phyloP scores from a whole-genome alignment of 2,888 invertebrate genomes.

The Cyaniris semiargus region DNA sequence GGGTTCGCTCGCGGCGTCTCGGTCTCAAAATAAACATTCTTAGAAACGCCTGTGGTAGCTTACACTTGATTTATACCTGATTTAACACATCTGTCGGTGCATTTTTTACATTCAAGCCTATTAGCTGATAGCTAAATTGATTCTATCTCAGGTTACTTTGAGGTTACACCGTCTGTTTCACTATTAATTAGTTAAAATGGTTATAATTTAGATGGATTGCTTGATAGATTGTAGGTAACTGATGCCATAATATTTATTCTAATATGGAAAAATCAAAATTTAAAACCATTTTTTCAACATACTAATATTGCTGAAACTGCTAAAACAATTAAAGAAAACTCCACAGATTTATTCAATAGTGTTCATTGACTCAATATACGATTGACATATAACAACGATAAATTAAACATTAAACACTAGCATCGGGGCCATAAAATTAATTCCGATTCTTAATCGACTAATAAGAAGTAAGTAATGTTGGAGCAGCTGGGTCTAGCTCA shows the following conservation, averaged over 20 bases:
- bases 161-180: not conserved
- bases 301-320: not conserved
- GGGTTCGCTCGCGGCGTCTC: constrained; percentile 60
- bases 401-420: not conserved
- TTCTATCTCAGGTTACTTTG: constrained; percentile 6
- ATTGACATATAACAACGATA: not conserved
- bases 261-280: too few relatives aligned
- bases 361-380: not conserved
- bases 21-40: constrained; percentile 71
- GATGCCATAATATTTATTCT: not conserved
- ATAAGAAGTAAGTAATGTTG: constrained; percentile 74
- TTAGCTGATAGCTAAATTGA: constrained; percentile 11
- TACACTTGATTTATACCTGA: constrained; percentile 61
- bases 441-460: constrained; percentile 70
- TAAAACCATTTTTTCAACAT: too few relatives aligned
- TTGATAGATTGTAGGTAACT: not conserved
- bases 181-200: not conserved
- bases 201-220: not conserved
- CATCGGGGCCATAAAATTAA: constrained; percentile 50
- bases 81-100: constrained; percentile 56
- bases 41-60: constrained; percentile 60
- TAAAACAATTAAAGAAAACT: not conserved
- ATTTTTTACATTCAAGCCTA: constrained; percentile 25
- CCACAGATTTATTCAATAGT: not conserved
- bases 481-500: constrained; percentile 75